These are phyloP conservation scores for Odocoileus virginianus DNA, from an alignment of 2,113 vertebrate species.

Conservation along the genomic window DNA sequence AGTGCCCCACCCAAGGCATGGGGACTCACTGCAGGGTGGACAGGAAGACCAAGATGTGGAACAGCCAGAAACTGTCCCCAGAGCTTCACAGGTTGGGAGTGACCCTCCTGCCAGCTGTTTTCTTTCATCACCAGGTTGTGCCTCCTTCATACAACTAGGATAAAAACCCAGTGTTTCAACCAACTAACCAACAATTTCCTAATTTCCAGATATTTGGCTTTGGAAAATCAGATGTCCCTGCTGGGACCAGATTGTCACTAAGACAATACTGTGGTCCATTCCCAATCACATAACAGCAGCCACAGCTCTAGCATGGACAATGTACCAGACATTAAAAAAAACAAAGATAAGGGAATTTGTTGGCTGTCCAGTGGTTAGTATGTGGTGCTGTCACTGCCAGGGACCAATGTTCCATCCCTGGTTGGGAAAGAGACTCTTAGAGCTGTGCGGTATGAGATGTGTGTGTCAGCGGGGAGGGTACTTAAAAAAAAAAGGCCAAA, in stretches of 20 bases:
- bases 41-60: neutral
- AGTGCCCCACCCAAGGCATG: neutral
- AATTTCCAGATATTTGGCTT: neutral
- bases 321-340: neutral
- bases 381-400: neutral
- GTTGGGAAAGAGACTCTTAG: neutral
- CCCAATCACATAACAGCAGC: neutral
- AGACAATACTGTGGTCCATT: neutral
- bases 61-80: neutral
- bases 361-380: neutral
- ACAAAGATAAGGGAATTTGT: neutral
- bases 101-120: neutral
- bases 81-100: neutral
- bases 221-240: neutral
- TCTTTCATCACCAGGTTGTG: neutral
- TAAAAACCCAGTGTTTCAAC: neutral
- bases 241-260: neutral
- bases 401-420: neutral
- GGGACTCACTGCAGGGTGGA: neutral
- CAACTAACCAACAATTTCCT: neutral
- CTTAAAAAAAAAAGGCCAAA: neutral
- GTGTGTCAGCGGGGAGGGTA: neutral
- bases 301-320: neutral
- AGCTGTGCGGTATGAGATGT: neutral
- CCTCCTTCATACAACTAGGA: neutral